Evolutionary conservation across 2,797 vertebrate genomes (phyloP).

Genomic region (Coilia nasus): DNA sequence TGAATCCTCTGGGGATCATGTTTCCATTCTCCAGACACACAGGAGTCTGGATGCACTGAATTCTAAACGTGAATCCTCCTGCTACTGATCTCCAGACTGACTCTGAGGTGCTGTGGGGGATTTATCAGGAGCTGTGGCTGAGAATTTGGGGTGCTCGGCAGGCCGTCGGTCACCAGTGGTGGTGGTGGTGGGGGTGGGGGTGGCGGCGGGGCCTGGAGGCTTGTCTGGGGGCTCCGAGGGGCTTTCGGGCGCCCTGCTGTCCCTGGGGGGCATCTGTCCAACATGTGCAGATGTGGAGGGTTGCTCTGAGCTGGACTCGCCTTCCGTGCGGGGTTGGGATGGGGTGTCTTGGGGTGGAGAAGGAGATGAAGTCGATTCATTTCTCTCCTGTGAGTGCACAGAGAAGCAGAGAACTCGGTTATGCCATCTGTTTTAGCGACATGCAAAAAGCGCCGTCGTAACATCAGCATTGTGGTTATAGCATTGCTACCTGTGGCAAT

Average conservation of each 20-base stretch:
- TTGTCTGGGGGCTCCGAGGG: background rate
- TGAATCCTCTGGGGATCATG: background rate
- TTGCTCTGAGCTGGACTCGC: constrained; percentile 13
- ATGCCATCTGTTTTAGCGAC: background rate
- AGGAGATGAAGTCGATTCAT: constrained; percentile 37
- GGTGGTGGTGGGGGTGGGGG: too few relatives aligned
- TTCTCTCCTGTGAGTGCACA: constrained; percentile 40
- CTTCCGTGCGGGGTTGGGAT: background rate
- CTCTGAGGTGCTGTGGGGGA: background rate
- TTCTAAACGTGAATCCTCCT: background rate
- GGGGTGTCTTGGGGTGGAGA: constrained; percentile 42
- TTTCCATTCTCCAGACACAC: background rate
- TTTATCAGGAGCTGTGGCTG: background rate
- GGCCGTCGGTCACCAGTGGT: background rate
- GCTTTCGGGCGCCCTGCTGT: constrained; percentile 16
- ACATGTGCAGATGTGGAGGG: constrained; percentile 15
- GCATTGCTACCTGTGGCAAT: background rate
- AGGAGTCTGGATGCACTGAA: background rate
- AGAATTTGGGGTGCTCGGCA: constrained; percentile 11
- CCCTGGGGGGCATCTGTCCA: constrained; percentile 3
- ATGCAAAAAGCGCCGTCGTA: background rate
- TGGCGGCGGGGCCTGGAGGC: background rate
- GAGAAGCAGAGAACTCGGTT: background rate
- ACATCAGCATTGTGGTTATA: background rate
- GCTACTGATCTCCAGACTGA: background rate